These are phyloP conservation scores for Thereuonema tuberculata DNA, from an alignment of 1,140 invertebrate genomes.

Conservation along the genomic window DNA sequence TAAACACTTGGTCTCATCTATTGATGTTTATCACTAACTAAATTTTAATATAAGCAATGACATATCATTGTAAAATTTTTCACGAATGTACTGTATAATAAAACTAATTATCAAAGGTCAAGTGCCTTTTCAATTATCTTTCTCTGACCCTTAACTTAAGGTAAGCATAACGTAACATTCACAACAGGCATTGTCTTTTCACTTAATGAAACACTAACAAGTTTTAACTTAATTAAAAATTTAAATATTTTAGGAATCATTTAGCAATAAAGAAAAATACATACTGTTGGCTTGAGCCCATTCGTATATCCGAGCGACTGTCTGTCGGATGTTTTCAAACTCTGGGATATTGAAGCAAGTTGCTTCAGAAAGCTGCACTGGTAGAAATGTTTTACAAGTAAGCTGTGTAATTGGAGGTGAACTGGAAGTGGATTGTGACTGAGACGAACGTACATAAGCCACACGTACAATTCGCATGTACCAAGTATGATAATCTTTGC, in stretches of 20 bases:
- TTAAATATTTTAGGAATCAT: background rate
- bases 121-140: too few relatives aligned
- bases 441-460: slow-evolving; percentile 1
- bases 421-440: background rate
- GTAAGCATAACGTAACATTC: too few relatives aligned
- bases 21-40: too few relatives aligned
- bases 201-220: too few relatives aligned
- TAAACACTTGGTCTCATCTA: too few relatives aligned
- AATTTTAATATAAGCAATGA: too few relatives aligned
- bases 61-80: too few relatives aligned
- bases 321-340: slow-evolving; percentile 1
- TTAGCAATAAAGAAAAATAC: background rate
- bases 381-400: slow-evolving; percentile 6
- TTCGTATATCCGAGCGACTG: slow-evolving; percentile 3
- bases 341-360: slow-evolving; percentile 1
- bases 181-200: too few relatives aligned
- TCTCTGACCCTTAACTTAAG: too few relatives aligned
- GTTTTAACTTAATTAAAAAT: too few relatives aligned
- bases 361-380: background rate
- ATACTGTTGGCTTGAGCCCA: slow-evolving; percentile 5
- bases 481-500: background rate
- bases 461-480: slow-evolving; percentile 6
- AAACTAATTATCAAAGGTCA: too few relatives aligned
- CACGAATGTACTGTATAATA: too few relatives aligned
- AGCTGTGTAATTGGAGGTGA: background rate